Percentiles rank a stretch among this genome's conserved stretches.
phyloP scores from a whole-genome alignment of 2,113 vertebrate species.

The Todiramphus chloris region DNA sequence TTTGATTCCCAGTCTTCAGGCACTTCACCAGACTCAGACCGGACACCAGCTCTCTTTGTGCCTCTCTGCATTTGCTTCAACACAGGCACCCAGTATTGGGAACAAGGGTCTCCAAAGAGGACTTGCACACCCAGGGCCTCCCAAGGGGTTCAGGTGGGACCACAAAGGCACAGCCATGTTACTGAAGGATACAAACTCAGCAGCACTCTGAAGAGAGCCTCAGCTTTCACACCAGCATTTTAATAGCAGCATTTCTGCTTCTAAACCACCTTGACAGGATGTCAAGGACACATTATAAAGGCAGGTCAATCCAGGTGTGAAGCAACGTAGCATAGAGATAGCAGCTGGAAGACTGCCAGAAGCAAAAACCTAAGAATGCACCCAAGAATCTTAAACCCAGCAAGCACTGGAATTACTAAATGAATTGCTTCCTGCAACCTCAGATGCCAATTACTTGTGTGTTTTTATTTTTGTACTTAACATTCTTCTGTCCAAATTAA shows the following conservation, averaged over 20 bases:
- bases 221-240: not conserved
- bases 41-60: not conserved
- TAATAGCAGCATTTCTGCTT: not conserved
- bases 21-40: not conserved
- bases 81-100: accelerated
- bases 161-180: not conserved
- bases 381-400: not conserved
- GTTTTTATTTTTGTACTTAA: slow-evolving; percentile 7
- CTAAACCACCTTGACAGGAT: not conserved
- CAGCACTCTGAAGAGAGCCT: not conserved
- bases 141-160: not conserved
- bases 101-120: not conserved
- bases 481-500: not conserved
- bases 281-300: not conserved
- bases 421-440: not conserved
- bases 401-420: not conserved
- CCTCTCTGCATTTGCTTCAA: not conserved
- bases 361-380: not conserved
- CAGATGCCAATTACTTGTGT: not conserved
- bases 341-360: not conserved
- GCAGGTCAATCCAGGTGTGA: slow-evolving; percentile 22
- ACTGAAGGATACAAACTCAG: not conserved
- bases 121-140: not conserved
- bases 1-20: not conserved
- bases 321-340: not conserved